phyloP scores from a whole-genome alignment of 2,113 vertebrate genomes.

The Pseudopipra pipra region DNA sequence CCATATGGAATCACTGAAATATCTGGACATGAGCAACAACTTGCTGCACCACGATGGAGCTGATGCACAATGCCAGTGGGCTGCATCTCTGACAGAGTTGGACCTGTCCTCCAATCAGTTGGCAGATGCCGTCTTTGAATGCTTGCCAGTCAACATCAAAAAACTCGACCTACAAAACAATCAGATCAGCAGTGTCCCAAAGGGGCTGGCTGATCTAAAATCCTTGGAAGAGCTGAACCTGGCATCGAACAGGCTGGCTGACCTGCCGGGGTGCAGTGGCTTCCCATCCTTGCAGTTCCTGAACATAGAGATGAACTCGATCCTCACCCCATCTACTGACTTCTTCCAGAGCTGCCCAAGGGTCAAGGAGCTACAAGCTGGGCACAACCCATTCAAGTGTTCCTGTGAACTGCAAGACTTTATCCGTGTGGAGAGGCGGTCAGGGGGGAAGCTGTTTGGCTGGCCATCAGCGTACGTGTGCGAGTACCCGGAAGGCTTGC shows the following conservation, averaged over 20 bases:
- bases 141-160: constrained; percentile 74
- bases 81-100: constrained; percentile 51
- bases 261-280: constrained; percentile 77
- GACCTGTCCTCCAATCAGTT: constrained; percentile 82
- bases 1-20: constrained; percentile 77
- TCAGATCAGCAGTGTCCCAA: constrained; percentile 74
- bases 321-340: constrained; percentile 70
- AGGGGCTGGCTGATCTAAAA: constrained; percentile 48
- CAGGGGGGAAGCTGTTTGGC: constrained; percentile 50
- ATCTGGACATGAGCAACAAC: constrained; percentile 84
- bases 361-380: constrained; percentile 71
- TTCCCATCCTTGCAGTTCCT: constrained; percentile 74
- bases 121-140: constrained; percentile 76
- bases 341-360: constrained; percentile 74
- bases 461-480: constrained; percentile 84
- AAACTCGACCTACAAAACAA: constrained; percentile 80
- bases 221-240: constrained; percentile 80
- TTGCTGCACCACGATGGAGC: constrained; percentile 65
- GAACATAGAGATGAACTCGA: constrained; percentile 71
- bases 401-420: constrained; percentile 83
- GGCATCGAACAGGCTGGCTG: constrained; percentile 77
- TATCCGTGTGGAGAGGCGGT: constrained; percentile 16
- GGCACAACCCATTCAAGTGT: constrained; percentile 85
- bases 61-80: constrained; percentile 72
- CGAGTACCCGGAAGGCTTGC: constrained; percentile 75